Base-by-base conservation (phyloP, 2,888 invertebrate genomes). In the Mimumesa dahlbomi region DNA sequence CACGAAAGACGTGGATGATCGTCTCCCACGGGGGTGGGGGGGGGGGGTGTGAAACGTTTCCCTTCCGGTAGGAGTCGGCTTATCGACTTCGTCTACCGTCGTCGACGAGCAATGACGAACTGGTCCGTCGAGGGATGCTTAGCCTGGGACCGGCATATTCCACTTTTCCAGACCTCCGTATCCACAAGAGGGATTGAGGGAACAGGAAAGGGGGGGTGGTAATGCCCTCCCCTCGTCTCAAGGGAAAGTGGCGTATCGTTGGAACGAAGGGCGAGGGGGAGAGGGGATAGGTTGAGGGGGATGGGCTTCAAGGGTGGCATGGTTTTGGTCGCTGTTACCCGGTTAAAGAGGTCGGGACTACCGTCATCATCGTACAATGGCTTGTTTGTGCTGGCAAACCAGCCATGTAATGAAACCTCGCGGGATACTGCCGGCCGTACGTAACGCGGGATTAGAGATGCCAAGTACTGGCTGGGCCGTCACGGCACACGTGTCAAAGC, bases 381-480 rank as follows among this genome's bases (percentile, higher is more conserved):
- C 81, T 83, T 85, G 85, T 85, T 87, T 85, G 85, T 83, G 73
- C 82, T 79, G 83, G 82, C 77, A 87, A 88, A 85, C 86, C 84
- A 86, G 84, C 73, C 87, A 82, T 86, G 85, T 87, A 87, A 88
- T 85, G 87, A 85, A 88, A 85, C 84, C 86, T 83, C 85, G 70
- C 73, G 84, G 84, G 87, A 81, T 80, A 71, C 46, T 53, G 66
- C 54, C 70, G 61, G 72, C 63, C 72, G 71, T 76, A 68, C 53
- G 75, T 77, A 68, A 78, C 66, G 58, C 74, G 49, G 80, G 74
- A 82, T 79, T 77, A 80, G 77, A 81, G 78, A 73, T 76, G 69
- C 64, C 49, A 70, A 63, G 53, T 73, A 77, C 63, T 63, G 71
- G n/a, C 21, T 72, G 61, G 71, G 67, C 71, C 78, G 80, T 85